Evolutionary conservation across 2,888 invertebrate species (phyloP).

Genomic region (Rotaria sp.): DNA sequence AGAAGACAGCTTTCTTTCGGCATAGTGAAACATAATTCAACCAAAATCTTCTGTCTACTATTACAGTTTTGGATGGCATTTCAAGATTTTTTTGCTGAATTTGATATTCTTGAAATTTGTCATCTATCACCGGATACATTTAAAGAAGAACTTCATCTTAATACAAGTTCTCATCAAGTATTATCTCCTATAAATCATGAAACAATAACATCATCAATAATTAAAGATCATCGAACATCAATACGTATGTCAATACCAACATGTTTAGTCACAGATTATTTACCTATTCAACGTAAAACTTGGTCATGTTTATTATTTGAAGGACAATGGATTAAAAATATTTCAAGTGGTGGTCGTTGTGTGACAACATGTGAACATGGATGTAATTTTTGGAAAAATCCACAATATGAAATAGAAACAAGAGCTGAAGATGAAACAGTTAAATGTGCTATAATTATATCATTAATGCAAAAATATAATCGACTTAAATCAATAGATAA

Average conservation of each 20-base stretch:
- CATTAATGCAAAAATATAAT: neutral
- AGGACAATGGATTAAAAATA: constrained; percentile 36
- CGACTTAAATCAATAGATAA: neutral
- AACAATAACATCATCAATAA: neutral
- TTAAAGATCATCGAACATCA: neutral
- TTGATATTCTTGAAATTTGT: constrained; percentile 40
- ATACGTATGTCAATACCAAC: neutral
- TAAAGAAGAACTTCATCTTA: constrained; percentile 46
- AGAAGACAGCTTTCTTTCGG: too few relatives aligned
- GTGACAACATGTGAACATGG: neutral
- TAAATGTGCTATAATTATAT: neutral
- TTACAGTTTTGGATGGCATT: constrained; percentile 33
- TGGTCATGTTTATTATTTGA: constrained; percentile 38
- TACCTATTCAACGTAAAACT: neutral
- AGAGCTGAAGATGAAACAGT: neutral
- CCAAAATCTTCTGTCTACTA: neutral
- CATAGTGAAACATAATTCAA: too few relatives aligned
- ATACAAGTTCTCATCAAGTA: neutral
- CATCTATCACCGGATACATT: constrained; percentile 38
- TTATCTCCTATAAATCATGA: neutral
- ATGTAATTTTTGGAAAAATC: constrained; percentile 23
- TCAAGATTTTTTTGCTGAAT: constrained; percentile 35
- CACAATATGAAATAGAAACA: neutral
- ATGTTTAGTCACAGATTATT: neutral
- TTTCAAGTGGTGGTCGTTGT: constrained; percentile 39